Evolutionary conservation across 2,113 vertebrate genomes (phyloP).

Genomic region (Pterocles burchelli): DNA sequence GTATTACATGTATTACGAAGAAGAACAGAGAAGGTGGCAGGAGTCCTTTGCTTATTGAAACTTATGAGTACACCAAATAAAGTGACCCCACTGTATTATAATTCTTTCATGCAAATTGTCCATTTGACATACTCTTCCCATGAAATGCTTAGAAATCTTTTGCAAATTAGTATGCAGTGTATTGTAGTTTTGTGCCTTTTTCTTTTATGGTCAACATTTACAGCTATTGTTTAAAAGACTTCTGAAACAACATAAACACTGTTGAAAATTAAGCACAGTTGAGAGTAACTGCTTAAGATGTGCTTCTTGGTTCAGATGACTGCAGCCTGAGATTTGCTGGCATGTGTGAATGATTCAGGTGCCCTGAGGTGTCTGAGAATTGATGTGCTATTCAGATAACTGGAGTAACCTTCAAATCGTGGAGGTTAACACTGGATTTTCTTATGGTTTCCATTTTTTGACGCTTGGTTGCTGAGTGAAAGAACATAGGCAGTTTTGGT

Average conservation of each 20-base stretch:
- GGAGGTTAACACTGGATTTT: not conserved
- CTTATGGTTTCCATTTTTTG: conserved; percentile 36
- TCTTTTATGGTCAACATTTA: not conserved
- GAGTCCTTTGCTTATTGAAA: not conserved
- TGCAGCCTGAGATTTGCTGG: not conserved
- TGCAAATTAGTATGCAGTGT: not conserved
- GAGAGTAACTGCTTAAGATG: conserved; percentile 10
- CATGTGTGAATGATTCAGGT: conserved; percentile 12
- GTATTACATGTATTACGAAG: not conserved
- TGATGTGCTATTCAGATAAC: conserved; percentile 8
- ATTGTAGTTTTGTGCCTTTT: not conserved
- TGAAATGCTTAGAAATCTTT: not conserved
- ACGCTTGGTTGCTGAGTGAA: not conserved
- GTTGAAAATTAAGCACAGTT: conserved; percentile 5
- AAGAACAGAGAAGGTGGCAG: not conserved
- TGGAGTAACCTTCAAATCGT: not conserved
- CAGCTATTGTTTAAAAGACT: not conserved
- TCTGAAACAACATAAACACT: not conserved
- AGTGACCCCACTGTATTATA: not conserved
- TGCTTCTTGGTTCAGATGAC: not conserved
- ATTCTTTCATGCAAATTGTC: not conserved
- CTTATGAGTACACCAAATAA: not conserved
- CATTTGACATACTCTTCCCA: not conserved
- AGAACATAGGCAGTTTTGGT: not conserved
- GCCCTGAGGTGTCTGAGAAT: conserved; percentile 24